Percentiles rank a stretch among this genome's conserved stretches.
These are phyloP conservation scores for Abrostola triplasia DNA, from an alignment of 2,888 invertebrate genomes.

Conservation along the genomic window DNA sequence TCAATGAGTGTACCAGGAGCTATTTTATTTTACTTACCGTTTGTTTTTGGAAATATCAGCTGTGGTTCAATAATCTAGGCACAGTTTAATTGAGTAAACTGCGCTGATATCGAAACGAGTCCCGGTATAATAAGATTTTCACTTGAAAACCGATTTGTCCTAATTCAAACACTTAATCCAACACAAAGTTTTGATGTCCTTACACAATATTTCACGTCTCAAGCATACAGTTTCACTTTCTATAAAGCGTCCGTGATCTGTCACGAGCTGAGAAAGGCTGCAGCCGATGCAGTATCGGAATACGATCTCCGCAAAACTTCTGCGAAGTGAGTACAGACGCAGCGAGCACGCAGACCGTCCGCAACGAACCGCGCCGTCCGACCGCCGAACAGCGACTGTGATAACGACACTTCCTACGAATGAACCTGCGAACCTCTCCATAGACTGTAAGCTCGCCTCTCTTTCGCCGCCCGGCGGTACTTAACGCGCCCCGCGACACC, in stretches of 20 bases:
- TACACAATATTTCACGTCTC: slow-evolving; percentile 78
- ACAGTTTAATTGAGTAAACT: slow-evolving; percentile 83
- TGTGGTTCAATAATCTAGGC: slow-evolving; percentile 81
- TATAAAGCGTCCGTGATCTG: slow-evolving; percentile 73
- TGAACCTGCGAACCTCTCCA: slow-evolving; percentile 82
- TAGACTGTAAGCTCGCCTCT: slow-evolving; percentile 82
- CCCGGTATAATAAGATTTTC: slow-evolving; percentile 68
- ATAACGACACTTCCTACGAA: slow-evolving; percentile 84
- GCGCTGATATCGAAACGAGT: slow-evolving; percentile 84
- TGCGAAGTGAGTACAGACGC: slow-evolving; percentile 66
- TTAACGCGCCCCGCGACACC: slow-evolving; percentile 61
- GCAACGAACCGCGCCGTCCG: slow-evolving; percentile 78
- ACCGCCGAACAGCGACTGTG: slow-evolving; percentile 86
- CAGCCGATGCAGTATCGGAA: slow-evolving; percentile 67
- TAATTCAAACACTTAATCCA: slow-evolving; percentile 73
- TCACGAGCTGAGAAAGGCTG: slow-evolving; percentile 73
- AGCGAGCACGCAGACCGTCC: slow-evolving; percentile 61
- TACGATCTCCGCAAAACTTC: slow-evolving; percentile 84
- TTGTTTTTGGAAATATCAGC: slow-evolving; percentile 63
- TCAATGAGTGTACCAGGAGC: neutral
- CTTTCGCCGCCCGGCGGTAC: slow-evolving; percentile 75
- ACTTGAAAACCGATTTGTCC: slow-evolving; percentile 68
- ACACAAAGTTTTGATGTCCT: slow-evolving; percentile 72
- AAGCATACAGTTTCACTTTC: slow-evolving; percentile 82
- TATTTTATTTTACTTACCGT: slow-evolving; percentile 71